phyloP scores from a whole-genome alignment of 2,888 invertebrate species.

The Lordiphosa andalusiaca region DNA sequence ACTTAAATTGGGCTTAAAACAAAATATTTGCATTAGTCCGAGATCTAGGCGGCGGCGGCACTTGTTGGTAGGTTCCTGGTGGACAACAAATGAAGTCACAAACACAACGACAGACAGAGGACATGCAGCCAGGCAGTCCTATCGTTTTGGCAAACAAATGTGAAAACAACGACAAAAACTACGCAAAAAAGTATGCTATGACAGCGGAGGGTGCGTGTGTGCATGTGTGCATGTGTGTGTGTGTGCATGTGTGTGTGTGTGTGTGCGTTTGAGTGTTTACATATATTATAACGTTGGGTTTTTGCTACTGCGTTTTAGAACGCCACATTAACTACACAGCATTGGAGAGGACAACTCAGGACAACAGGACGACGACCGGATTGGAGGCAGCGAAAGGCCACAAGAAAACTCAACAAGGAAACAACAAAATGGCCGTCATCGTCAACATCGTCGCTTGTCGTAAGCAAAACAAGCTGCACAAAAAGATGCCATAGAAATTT shows the following conservation, averaged over 20 bases:
- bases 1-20: constrained; percentile 7
- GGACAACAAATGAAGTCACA: constrained; percentile 40
- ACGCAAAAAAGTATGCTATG: constrained; percentile 67
- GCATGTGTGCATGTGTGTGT: constrained; percentile 8
- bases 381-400: constrained; percentile 12
- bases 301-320: constrained; percentile 66
- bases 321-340: constrained; percentile 71
- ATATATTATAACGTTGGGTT: constrained; percentile 36
- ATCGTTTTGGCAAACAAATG: constrained; percentile 45
- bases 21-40: constrained; percentile 50
- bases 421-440: constrained; percentile 56
- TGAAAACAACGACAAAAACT: constrained; percentile 63
- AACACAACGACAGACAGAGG: constrained; percentile 17
- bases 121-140: not conserved
- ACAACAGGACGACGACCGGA: constrained; percentile 11
- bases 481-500: not conserved
- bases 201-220: constrained; percentile 25
- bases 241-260: constrained; percentile 20
- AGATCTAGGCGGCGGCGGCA: constrained; percentile 21
- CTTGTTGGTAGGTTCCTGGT: constrained; percentile 35
- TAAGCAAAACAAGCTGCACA: constrained; percentile 35
- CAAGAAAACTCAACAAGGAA: constrained; percentile 32
- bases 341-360: constrained; percentile 48
- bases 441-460: constrained; percentile 40
- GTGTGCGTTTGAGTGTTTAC: constrained; percentile 36